A percentile compares a stretch with the other conserved stretches of the same genome.
Conservation (phyloP, 2,113 vertebrate genomes). For the Pungitius pungitius region DNA sequence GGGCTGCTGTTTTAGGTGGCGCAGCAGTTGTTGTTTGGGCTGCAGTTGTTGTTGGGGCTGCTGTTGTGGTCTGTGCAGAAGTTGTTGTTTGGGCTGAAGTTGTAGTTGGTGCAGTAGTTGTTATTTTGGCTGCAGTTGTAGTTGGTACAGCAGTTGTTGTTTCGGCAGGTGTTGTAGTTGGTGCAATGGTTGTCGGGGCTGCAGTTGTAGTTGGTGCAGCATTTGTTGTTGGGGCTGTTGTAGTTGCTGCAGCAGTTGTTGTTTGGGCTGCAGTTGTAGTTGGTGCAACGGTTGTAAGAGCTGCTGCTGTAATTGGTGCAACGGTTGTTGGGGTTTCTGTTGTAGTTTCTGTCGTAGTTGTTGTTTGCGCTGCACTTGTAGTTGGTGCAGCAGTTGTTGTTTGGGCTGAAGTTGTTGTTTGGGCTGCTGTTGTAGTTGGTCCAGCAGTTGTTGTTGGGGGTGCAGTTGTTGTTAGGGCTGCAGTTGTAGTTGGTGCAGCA, state of each 20-base stretch:
- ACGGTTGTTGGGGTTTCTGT: not conserved
- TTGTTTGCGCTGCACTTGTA: not conserved
- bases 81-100: not conserved
- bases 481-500: not conserved
- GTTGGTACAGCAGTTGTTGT: not conserved
- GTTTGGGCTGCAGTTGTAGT: too few species aligned
- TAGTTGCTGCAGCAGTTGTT: too few species aligned
- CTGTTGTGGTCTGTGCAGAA: not conserved
- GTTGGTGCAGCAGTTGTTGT: not conserved
- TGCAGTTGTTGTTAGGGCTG: too few species aligned
- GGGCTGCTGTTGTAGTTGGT: not conserved
- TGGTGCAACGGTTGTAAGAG: too few species aligned
- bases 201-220: not conserved
- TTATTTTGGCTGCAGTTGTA: not conserved
- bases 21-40: not conserved
- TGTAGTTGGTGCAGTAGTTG: not conserved
- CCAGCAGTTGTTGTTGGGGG: not conserved
- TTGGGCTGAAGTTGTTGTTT: too few species aligned
- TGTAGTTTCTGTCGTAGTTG: not conserved
- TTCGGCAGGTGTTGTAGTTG: not conserved
- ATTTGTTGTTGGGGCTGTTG: not conserved
- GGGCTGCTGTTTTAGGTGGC: not conserved
- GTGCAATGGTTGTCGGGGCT: fast-evolving
- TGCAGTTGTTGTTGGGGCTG: not conserved
- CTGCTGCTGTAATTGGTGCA: not conserved